phyloP scores from a whole-genome alignment of 1,140 invertebrate species.

The Acromyrmex heyeri region DNA sequence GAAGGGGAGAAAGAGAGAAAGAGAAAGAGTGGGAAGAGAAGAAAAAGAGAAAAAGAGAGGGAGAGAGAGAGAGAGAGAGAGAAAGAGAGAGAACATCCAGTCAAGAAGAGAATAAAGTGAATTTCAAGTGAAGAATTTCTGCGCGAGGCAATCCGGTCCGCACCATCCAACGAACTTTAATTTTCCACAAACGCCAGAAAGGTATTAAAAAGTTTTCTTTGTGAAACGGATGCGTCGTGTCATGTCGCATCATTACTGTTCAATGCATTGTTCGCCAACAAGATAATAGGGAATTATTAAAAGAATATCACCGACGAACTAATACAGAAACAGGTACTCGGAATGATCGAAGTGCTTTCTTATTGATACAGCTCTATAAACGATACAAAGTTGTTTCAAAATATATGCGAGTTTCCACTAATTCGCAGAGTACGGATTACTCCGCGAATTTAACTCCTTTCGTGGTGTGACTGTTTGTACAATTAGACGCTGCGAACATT shows the following conservation, averaged over 20 bases:
- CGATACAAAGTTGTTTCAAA: background rate
- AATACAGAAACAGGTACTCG: background rate
- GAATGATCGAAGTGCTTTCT: background rate
- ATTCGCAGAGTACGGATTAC: background rate
- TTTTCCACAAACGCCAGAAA: slow-evolving; percentile 3
- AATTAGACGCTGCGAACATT: slow-evolving; percentile 35
- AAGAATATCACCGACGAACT: background rate
- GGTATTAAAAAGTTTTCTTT: background rate
- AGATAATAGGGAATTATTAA: slow-evolving; percentile 49
- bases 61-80: background rate
- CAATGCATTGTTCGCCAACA: slow-evolving; percentile 2
- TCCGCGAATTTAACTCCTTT: slow-evolving; percentile 12
- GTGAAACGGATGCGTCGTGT: slow-evolving; percentile 17
- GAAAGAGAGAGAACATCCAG: background rate
- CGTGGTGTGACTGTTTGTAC: slow-evolving; percentile 11
- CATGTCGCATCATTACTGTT: background rate
- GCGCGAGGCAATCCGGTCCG: background rate
- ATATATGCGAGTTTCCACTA: background rate
- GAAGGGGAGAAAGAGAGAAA: background rate
- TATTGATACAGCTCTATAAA: background rate
- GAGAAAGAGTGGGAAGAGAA: background rate
- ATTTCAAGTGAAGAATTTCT: slow-evolving; percentile 14
- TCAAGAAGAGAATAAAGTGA: background rate
- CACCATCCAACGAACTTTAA: background rate
- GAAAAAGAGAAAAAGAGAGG: background rate